Conservation (phyloP, 1,140 invertebrate species). For the Periplaneta americana region DNA sequence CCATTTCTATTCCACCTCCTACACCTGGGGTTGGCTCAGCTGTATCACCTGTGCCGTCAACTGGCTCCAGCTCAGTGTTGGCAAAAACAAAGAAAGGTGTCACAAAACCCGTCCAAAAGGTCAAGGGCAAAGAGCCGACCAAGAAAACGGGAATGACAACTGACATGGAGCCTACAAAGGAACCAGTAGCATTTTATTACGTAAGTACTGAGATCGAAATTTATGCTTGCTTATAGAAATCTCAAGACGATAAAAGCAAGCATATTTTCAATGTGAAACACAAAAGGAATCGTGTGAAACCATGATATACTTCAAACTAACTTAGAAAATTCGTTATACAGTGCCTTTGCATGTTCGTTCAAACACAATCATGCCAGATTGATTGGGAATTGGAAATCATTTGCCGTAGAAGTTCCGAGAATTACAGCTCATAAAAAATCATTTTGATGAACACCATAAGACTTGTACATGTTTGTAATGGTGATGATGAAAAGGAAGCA, state of each 20-base stretch:
- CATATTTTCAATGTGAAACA: not conserved
- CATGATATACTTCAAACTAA: not conserved
- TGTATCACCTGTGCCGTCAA: not conserved
- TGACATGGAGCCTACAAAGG: constrained; percentile 2
- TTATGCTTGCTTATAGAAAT: not conserved
- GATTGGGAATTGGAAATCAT: no score
- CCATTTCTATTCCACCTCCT: not conserved
- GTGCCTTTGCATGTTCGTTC: no score
- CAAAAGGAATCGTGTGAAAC: not conserved
- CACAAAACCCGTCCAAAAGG: not conserved
- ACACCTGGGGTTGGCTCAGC: not conserved
- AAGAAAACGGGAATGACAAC: constrained; percentile 1
- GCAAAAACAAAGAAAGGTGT: constrained; percentile 5
- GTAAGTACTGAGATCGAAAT: constrained; percentile 10
- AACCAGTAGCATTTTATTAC: constrained; percentile 12
- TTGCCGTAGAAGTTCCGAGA: no score
- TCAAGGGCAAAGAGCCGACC: not conserved
- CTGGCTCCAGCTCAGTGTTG: not conserved
- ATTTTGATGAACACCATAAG: no score
- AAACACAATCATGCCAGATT: no score
- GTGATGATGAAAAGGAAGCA: no score
- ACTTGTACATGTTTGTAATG: no score
- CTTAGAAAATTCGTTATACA: no score
- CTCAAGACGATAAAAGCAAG: not conserved
- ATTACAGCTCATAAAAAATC: no score